Evolutionary conservation across 1,140 invertebrate genomes (phyloP), one percentile per base, ranked within the genome.

Genomic region (Heliothis virescens): DNA sequence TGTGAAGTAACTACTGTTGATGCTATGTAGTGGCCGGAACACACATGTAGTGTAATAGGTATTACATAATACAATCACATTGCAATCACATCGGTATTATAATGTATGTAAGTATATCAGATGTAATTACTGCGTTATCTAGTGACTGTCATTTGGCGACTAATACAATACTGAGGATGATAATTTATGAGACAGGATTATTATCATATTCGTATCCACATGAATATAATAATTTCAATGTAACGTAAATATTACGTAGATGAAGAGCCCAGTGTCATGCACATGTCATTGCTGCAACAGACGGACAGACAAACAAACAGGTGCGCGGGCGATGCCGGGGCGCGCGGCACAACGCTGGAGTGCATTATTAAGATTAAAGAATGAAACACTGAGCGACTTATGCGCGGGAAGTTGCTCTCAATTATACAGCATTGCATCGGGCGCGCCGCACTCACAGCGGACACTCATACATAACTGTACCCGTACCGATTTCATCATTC

Each of bases 311-410:
- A 53, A 11, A 53, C 52, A 53, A 13, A n/a, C 52, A 53, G 15
- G 53, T 9, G 16, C 9, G 55, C 55, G 18, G 12, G 9, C 18
- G 18, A 4, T 11, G 9, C 18, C 47, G 9, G 18, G 12, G 41
- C 9, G 41, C n/a, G 18, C 0, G 65, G 18, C 5, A 18, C 65
- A 13, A 59, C n/a, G 16, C 55, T 84, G 5, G 34, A 9, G 34
- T 5, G 81, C 85, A 86, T 84, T 86, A 86, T 83, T 78, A 80
- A 82, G 82, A 86, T 86, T 86, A 86, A 84, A 86, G 81, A 80
- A 86, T 81, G 79, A 60, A 71, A 67, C 52, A 76, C 47, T 65
- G 41, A 65, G 60, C 29, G 79, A 69, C n/a, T 69, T 50, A 41
- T 48, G 65, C 18, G 10, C 18, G 18, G 16, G 9, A 3, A 18